Evolutionary conservation across 2,113 vertebrate genomes (phyloP), one percentile per base, ranked within the genome.

Genomic region (Vanacampus margaritifer): DNA sequence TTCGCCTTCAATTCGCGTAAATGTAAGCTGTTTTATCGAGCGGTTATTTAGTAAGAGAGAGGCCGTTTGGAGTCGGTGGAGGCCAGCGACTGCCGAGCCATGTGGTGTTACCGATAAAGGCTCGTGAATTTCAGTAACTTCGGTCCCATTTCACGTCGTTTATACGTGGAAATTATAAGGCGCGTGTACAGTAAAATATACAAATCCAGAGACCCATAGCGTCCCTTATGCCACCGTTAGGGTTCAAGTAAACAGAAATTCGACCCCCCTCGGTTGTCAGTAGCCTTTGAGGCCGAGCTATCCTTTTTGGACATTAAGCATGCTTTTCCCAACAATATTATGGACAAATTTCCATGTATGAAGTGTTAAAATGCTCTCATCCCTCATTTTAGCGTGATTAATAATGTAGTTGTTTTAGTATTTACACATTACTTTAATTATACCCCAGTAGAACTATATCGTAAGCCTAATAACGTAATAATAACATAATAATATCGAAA

Each of bases 191-290:
- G 21, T 26, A 14, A 37, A 41, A 61, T 23, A 24, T 13, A 16
- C 21, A 10, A 32, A 3, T 57, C 16, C 32, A 57, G 13, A 57
- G 1, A 13, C 2, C 19, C 13, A 32, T 1, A 57, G 32, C 32
- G 54, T 57, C 32, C 26, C 26, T 28, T 28, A 6, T 32, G 54
- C 14, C 32, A 3, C 26, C 26, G 16, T 32, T 32, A 26, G 26
- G 54, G 13, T 57, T 57, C 26, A 41, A 9, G 60, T 62, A 26
- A 62, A 62, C 39, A 62, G 37, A 24, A 43, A 43, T 62, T 13
- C 12, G 23, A 62, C 37, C 13, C 32, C 37, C 6, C 12, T 8
- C 11, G 36, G 21, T 61, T 39, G 59, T 41, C 59, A 41, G 17
- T 37, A 37, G 32, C 24, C 51, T 54, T 54, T 54, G 23, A 54